Conservation (phyloP, 2,888 invertebrate genomes). For the Stenoptilia bipunctidactyla region DNA sequence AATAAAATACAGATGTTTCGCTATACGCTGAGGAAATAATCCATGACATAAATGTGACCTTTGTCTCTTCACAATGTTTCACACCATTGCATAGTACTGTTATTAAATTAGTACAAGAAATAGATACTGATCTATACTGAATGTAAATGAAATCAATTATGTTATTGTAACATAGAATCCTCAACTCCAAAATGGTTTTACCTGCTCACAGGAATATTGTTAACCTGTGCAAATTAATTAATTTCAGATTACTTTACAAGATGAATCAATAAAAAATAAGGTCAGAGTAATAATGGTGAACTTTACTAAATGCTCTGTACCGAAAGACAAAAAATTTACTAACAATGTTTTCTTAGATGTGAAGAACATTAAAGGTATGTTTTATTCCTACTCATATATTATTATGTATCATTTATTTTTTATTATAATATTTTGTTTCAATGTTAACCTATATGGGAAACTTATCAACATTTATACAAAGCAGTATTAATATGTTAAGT, state of each 20-base stretch:
- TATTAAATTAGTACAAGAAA: too few relatives aligned
- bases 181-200: too few relatives aligned
- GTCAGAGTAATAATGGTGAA: conserved; percentile 64
- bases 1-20: conserved; percentile 1
- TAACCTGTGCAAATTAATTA: too few relatives aligned
- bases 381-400: not conserved
- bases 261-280: conserved; percentile 61
- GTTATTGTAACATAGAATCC: too few relatives aligned
- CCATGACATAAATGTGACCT: too few relatives aligned
- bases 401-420: not conserved
- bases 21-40: too few relatives aligned
- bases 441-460: not conserved
- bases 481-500: too few relatives aligned
- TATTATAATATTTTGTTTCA: not conserved
- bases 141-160: too few relatives aligned
- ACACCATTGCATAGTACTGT: too few relatives aligned
- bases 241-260: conserved; percentile 65
- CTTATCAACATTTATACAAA: not conserved
- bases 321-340: conserved; percentile 44
- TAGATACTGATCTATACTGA: too few relatives aligned
- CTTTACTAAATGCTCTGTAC: conserved; percentile 36
- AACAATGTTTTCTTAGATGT: conserved; percentile 55
- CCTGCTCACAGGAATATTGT: too few relatives aligned
- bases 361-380: conserved; percentile 46
- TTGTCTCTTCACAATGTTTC: too few relatives aligned